Evolutionary conservation across 2,113 vertebrate species (phyloP), one percentile per base, ranked within the genome.

Genomic region (Myxocyprinus asiaticus): DNA sequence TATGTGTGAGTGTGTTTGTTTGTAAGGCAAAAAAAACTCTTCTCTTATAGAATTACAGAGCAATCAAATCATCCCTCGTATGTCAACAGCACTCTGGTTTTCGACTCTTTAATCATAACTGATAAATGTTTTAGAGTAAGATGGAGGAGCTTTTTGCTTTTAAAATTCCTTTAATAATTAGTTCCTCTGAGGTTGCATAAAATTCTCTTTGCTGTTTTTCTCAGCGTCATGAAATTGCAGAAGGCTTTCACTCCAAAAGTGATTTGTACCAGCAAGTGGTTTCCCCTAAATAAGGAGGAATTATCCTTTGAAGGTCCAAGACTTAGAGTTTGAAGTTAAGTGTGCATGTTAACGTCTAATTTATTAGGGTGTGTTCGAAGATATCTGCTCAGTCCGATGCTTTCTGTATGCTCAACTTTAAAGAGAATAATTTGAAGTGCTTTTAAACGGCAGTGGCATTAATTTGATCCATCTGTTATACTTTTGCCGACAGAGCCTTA

Each of bases 81-180:
- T 84, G 78, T 75, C 79, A 82, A 77, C 72, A 82, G 69, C 80
- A 64, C 78, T 85, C 83, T 76, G 85, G 67, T 63, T 87, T 53
- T 83, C 88, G 81, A 88, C 90, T 89, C 89, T 91, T 90, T 86
- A 87, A 92, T 91, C 89, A 91, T 87, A 87, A 90, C 85, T 90
- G 87, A 91, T 90, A 81, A 89, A 88, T 85, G 81, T 79, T 82
- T 80, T 81, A 67, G 83, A 80, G 78, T 81, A 81, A 86, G 88
- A 84, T 79, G 76, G 45, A 72, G 78, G 84, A 50, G 72, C 56
- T 87, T 79, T 88, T 84, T 88, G 82, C 87, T 88, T 89, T 88
- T 90, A 89, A 88, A 90, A 92, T 85, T 79, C 82, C 76, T 88
- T 89, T 81, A 84, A 88, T 93, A 92, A 93, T 91, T 86, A 92